Evolutionary conservation across 1,140 invertebrate genomes (phyloP), one percentile per base, ranked within the genome.

Genomic region (Maniola jurtina): DNA sequence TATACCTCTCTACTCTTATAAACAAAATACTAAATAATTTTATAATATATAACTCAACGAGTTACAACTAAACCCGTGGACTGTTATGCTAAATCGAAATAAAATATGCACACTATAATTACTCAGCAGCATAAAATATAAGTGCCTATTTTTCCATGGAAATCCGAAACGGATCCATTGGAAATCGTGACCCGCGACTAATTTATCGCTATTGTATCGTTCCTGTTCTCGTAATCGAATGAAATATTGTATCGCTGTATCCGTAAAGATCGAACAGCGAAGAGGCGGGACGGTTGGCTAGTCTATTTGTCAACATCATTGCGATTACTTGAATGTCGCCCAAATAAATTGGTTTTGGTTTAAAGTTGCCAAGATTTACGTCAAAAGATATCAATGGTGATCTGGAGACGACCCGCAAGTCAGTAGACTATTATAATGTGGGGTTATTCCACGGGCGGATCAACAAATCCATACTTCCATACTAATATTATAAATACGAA

Each of bases 261-360:
- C 72, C 73, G 75, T 66, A 80, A 81, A 82, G 81, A 86, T 86
- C 78, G 84, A 76, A 87, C 85, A 88, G 61, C 77, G 77, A 87
- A 89, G 81, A 84, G 85, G 84, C 85, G 87, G 78, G 68, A 52
- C 80, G 60, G 48, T 57, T 38, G 64, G 64, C 75, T 77, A 72
- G 76, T 84, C 81, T 81, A 89, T 89, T 89, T 88, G 85, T 89
- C 87, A 89, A 89, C 87, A 89, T 88, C 86, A 85, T 87, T 84
- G 84, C 77, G 83, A 85, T 86, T 86, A 84, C 81, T 79, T 80
- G 69, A 72, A 79, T 81, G 85, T 83, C 82, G 84, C 68, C 76
- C 76, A 80, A 86, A 88, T 85, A 89, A 89, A 89, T 89, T 86
- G 84, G 79, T 85, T 81, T 76, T 55, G 45, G 61, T 63, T 68